Evolutionary conservation across 1,140 invertebrate species (phyloP).

Genomic region (Conus ventricosus): DNA sequence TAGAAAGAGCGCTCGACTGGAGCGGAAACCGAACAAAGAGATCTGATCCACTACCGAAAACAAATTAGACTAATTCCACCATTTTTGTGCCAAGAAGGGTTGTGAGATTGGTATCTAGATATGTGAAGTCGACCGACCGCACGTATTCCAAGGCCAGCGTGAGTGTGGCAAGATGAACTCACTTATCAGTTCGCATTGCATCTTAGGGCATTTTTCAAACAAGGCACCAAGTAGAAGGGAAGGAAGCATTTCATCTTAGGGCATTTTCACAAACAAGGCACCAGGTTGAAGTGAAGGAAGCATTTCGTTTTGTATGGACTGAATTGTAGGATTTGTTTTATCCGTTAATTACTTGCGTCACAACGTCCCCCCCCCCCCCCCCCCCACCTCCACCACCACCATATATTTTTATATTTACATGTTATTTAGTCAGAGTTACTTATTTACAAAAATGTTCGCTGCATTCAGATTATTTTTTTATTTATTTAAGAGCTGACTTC

Average conservation of each 20-base stretch:
- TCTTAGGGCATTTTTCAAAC: not conserved
- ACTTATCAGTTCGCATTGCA: not conserved
- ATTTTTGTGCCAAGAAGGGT: not conserved
- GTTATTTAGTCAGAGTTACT: too few species aligned
- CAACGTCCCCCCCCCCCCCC: too few species aligned
- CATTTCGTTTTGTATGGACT: too few species aligned
- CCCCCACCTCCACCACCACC: too few species aligned
- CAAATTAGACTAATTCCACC: not conserved
- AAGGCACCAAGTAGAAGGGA: not conserved
- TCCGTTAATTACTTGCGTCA: too few species aligned
- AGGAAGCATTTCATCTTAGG: not conserved
- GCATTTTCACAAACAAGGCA: not conserved
- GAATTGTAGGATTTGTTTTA: too few species aligned
- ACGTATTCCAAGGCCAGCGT: not conserved
- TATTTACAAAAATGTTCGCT: too few species aligned
- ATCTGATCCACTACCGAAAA: not conserved
- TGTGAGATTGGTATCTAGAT: constrained; percentile 1
- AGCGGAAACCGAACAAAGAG: not conserved
- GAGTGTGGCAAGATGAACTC: not conserved
- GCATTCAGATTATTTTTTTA: too few species aligned
- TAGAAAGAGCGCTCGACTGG: not conserved
- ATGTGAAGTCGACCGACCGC: not conserved
- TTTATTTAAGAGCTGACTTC: too few species aligned
- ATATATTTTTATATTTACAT: too few species aligned
- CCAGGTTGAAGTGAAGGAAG: too few species aligned